Base-by-base conservation (phyloP, 2,888 invertebrate genomes). In the Calameuta filiformis region DNA sequence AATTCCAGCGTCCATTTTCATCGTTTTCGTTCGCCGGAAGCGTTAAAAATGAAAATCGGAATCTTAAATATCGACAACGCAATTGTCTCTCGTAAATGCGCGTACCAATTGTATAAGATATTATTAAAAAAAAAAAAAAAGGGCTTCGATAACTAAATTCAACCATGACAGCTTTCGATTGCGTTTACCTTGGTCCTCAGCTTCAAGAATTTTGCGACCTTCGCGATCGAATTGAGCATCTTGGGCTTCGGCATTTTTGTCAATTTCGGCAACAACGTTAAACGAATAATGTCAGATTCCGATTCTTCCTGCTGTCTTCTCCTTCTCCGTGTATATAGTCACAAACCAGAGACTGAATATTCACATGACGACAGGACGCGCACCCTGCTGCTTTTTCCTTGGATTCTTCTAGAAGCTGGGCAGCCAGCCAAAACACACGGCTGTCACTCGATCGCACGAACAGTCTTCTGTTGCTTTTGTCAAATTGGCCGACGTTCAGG, bases 121-220 rank as follows among this genome's bases (percentile, higher is more conserved):
- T 11, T 11, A 2, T 31, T 31, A 1, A 31, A 31, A 31, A 31
- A 31, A 33, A 33, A 33, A 4, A 33, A 3, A 3, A 33, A 40
- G 4, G 15, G 40, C 15, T 40, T 15, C 15, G 15, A 15, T 40
- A 15, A 15, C 0, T 15, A 40, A 40, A 33, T 15, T 69, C 3
- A 69, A n/a, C 6, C 1, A n/a, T 33, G 69, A 69, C 31, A 69
- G 11, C 0, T 30, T 11, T 30, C 11, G 23, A 31, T 0, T 34
- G 31, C 71, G 33, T 40, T 85, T 90, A 92, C 92, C 92, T 92
- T 92, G 37, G 92, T 91, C 83, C 86, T 92, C 84, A 92, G 91
- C 82, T 92, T 92, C 79, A 92, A 89, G 84, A 91, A 92, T 82
- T 91, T 92, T 35, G 92, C 89, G 83, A 92, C 89, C 86, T 89